Conservation (phyloP, 2,888 invertebrate genomes). For the Papilio elwesi region DNA sequence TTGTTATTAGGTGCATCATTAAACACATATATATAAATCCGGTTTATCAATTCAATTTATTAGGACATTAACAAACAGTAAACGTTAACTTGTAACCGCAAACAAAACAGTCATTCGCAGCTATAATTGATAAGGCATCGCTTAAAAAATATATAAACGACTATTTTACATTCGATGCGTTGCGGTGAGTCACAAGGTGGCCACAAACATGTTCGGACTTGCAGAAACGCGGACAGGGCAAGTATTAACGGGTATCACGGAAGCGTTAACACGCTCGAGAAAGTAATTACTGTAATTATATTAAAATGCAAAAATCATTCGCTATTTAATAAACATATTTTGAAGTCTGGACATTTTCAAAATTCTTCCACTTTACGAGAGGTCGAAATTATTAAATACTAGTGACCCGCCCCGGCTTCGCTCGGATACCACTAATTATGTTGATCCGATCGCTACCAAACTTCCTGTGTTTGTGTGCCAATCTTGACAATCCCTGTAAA, state of each 20-base stretch:
- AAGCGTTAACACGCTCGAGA: slow-evolving; percentile 33
- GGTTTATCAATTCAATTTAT: slow-evolving; percentile 6
- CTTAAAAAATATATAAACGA: slow-evolving; percentile 14
- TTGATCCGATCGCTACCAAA: too few relatives aligned
- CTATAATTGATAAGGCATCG: slow-evolving; percentile 22
- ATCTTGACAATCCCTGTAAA: too few relatives aligned
- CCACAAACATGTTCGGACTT: slow-evolving; percentile 32
- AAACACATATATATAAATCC: background rate
- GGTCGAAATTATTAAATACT: too few relatives aligned
- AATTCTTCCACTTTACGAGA: slow-evolving; percentile 32
- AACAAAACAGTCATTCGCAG: slow-evolving; percentile 9
- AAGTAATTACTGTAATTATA: slow-evolving; percentile 36
- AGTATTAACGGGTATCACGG: slow-evolving; percentile 21
- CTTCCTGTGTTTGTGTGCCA: too few relatives aligned
- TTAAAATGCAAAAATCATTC: slow-evolving; percentile 38
- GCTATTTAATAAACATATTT: slow-evolving; percentile 41
- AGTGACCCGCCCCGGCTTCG: too few relatives aligned
- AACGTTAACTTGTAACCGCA: slow-evolving; percentile 12
- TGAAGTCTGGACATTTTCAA: slow-evolving; percentile 55
- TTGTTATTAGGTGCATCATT: background rate
- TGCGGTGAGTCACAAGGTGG: slow-evolving; percentile 25
- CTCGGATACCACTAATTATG: too few relatives aligned
- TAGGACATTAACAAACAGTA: slow-evolving; percentile 8
- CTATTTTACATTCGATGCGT: slow-evolving; percentile 29
- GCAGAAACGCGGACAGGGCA: slow-evolving; percentile 14